phyloP scores from a whole-genome alignment of 2,113 vertebrate genomes.

The Chaetura pelagica region DNA sequence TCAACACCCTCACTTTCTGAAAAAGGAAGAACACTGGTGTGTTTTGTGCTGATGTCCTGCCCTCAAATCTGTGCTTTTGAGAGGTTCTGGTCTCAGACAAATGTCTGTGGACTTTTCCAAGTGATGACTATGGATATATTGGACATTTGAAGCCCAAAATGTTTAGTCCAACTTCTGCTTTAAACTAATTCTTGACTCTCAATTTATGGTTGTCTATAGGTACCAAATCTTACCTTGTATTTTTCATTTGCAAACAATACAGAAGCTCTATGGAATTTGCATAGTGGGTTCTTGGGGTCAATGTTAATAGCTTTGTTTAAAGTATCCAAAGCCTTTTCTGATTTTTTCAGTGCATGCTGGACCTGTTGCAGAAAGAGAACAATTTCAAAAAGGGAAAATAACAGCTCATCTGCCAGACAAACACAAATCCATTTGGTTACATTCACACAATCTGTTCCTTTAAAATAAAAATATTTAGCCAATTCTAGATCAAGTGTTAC shows the following conservation, averaged over 20 bases:
- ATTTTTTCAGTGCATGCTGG: conserved; percentile 96
- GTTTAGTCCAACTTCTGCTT: not conserved
- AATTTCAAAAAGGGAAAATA: not conserved
- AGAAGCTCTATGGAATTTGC: conserved; percentile 98
- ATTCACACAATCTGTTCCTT: not conserved
- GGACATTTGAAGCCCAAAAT: not conserved
- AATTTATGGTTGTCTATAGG: not conserved
- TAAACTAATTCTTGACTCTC: not conserved
- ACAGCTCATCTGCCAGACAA: not conserved
- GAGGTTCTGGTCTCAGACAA: not conserved
- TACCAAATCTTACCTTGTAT: conserved; percentile 86
- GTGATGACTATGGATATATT: not conserved
- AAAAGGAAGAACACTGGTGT: too few relatives aligned
- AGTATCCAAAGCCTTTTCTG: conserved; percentile 95
- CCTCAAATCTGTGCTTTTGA: not conserved
- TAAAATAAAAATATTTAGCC: not conserved
- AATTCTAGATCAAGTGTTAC: not conserved
- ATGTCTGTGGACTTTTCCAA: not conserved
- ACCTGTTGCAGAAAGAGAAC: conserved; percentile 77
- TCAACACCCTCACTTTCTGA: not conserved
- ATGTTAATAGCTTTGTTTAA: conserved; percentile 95
- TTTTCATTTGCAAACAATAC: conserved; percentile 98
- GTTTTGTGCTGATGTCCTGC: not conserved
- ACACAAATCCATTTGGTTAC: not conserved
- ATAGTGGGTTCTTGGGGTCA: conserved; percentile 97